Conservation (phyloP, 2,113 vertebrate species). For the Loxodonta africana region DNA sequence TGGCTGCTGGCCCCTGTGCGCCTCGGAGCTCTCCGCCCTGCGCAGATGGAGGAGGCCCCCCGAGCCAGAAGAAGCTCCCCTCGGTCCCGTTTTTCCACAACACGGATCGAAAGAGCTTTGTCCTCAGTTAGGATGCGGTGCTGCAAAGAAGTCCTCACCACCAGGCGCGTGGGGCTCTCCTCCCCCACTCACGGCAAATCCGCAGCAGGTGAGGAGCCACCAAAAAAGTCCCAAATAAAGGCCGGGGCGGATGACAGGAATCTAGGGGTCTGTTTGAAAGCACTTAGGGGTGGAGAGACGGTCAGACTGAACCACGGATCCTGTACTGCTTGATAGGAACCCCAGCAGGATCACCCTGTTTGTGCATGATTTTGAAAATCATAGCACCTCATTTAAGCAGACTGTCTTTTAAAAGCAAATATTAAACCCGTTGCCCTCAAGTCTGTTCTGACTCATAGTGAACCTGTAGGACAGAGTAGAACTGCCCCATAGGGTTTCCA, state of each 20-base stretch:
- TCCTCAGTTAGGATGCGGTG: too few relatives aligned
- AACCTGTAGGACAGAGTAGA: too few relatives aligned
- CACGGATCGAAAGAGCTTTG: fast-evolving
- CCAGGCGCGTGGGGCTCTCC: background rate
- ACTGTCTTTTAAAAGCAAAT: background rate
- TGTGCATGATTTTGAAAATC: background rate
- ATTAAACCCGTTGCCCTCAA: background rate
- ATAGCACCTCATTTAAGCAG: background rate
- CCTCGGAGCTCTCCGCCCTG: fast-evolving
- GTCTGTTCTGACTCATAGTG: too few relatives aligned
- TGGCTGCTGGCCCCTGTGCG: fast-evolving
- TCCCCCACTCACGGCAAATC: background rate
- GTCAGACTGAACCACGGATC: fast-evolving
- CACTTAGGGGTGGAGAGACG: fast-evolving
- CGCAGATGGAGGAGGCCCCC: background rate
- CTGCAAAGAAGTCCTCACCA: background rate
- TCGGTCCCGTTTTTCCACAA: fast-evolving
- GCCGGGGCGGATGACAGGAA: fast-evolving
- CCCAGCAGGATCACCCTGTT: fast-evolving
- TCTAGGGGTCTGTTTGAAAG: fast-evolving
- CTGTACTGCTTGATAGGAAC: fast-evolving
- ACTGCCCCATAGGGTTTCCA: too few relatives aligned
- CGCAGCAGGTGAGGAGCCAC: fast-evolving
- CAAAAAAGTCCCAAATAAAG: background rate
- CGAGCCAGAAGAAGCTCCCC: fast-evolving